phyloP scores from a whole-genome alignment of 2,113 vertebrate species.

The Phyllostomus discolor region DNA sequence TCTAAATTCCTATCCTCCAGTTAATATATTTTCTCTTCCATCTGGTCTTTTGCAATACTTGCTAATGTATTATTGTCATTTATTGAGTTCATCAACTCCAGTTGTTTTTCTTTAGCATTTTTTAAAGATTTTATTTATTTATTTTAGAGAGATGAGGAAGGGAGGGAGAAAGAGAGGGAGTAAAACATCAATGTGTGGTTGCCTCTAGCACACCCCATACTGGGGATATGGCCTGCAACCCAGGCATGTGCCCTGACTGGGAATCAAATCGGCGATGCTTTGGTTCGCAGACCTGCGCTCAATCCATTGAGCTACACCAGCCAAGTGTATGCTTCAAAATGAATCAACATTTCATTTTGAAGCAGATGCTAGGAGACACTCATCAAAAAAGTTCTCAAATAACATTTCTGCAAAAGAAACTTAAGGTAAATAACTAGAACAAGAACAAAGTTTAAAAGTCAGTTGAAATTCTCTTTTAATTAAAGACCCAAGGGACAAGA shows the following conservation, averaged over 20 bases:
- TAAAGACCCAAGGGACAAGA: constrained; percentile 37
- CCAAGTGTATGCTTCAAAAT: no score
- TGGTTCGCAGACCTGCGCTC: no score
- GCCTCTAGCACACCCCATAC: no score
- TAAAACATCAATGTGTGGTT: no score
- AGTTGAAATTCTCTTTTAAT: constrained; percentile 61
- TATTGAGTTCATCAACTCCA: background rate
- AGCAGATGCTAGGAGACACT: background rate
- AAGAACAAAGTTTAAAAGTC: constrained; percentile 32
- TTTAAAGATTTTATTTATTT: no score
- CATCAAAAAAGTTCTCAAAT: background rate
- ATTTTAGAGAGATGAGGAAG: no score
- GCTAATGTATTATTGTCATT: background rate
- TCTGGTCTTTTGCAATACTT: background rate
- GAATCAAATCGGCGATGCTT: no score
- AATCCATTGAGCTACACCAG: no score
- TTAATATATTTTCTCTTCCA: background rate
- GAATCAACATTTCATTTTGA: background rate
- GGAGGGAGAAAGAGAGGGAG: no score
- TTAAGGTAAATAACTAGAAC: background rate
- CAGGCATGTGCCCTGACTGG: no score
- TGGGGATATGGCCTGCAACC: no score
- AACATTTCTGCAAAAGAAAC: background rate
- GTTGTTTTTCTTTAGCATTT: background rate
- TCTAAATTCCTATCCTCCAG: background rate